phyloP scores from a whole-genome alignment of 2,113 vertebrate genomes.

The Collichthys lucidus region DNA sequence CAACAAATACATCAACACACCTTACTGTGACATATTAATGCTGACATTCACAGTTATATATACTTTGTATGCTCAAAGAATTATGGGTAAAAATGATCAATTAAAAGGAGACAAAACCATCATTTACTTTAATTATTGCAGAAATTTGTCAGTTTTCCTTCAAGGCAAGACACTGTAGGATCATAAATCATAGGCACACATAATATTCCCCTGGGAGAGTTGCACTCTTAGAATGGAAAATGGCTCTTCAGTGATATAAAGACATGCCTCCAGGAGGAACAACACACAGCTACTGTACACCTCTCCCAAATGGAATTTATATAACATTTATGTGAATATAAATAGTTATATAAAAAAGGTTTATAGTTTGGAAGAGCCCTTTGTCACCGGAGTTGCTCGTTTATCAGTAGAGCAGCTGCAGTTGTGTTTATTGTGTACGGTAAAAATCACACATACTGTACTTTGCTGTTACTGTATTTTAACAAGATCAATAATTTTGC shows the following conservation, averaged over 20 bases:
- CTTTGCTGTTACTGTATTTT: background rate
- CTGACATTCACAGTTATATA: slow-evolving; percentile 17
- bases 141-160: slow-evolving; percentile 73
- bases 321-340: slow-evolving; percentile 64
- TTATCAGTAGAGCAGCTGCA: slow-evolving; percentile 30
- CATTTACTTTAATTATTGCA: slow-evolving; percentile 80
- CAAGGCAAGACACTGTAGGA: slow-evolving; percentile 52
- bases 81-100: slow-evolving; percentile 37
- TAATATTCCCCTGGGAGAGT: slow-evolving; percentile 59
- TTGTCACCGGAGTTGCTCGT: slow-evolving; percentile 29
- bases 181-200: slow-evolving; percentile 76
- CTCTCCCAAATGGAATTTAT: slow-evolving; percentile 49
- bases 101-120: slow-evolving; percentile 69
- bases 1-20: slow-evolving; percentile 10
- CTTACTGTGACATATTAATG: slow-evolving; percentile 8
- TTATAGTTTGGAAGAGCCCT: slow-evolving; percentile 35
- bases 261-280: slow-evolving; percentile 57
- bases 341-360: slow-evolving; percentile 49
- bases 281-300: slow-evolving; percentile 42
- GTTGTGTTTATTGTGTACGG: background rate
- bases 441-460: slow-evolving; percentile 1
- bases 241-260: slow-evolving; percentile 64
- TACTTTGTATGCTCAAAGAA: slow-evolving; percentile 16
- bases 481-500: background rate
- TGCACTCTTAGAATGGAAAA: slow-evolving; percentile 58